Conservation (phyloP, 1,140 invertebrate genomes). For the Drosophila repleta region DNA sequence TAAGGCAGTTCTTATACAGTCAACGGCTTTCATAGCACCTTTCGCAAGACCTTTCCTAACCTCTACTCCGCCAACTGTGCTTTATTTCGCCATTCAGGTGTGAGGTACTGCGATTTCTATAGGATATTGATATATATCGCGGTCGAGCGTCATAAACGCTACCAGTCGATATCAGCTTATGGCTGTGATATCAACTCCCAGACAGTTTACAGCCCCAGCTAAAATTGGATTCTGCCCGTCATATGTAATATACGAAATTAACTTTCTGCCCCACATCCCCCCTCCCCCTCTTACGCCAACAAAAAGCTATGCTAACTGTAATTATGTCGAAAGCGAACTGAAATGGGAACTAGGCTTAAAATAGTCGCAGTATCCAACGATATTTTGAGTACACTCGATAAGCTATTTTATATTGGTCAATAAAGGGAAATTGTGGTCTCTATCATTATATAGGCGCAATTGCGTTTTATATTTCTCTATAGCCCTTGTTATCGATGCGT, state of each 20-base stretch:
- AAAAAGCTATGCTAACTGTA: neutral
- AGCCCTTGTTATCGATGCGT: constrained; percentile 14
- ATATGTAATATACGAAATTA: constrained; percentile 31
- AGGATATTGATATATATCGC: constrained; percentile 40
- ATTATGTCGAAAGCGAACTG: neutral
- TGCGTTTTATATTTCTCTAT: constrained; percentile 10
- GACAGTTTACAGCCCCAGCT: constrained; percentile 32
- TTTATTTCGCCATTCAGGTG: constrained; percentile 24
- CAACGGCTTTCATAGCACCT: neutral
- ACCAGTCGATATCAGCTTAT: constrained; percentile 71
- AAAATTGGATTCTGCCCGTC: constrained; percentile 13
- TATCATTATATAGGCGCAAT: constrained; percentile 15
- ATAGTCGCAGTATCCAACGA: constrained; percentile 1
- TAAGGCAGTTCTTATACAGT: no score
- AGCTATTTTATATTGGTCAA: constrained; percentile 7
- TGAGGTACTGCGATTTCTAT: constrained; percentile 64
- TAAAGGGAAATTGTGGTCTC: constrained; percentile 23
- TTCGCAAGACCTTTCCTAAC: constrained; percentile 3
- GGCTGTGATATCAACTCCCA: constrained; percentile 47
- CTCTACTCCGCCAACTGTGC: constrained; percentile 3
- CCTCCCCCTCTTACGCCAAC: no score
- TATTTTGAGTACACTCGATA: constrained; percentile 20
- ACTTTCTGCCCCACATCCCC: neutral
- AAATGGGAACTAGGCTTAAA: constrained; percentile 3
- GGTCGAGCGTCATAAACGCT: constrained; percentile 60